Conservation (phyloP, 2,888 invertebrate species). For the Orthonychiurus folsomi region DNA sequence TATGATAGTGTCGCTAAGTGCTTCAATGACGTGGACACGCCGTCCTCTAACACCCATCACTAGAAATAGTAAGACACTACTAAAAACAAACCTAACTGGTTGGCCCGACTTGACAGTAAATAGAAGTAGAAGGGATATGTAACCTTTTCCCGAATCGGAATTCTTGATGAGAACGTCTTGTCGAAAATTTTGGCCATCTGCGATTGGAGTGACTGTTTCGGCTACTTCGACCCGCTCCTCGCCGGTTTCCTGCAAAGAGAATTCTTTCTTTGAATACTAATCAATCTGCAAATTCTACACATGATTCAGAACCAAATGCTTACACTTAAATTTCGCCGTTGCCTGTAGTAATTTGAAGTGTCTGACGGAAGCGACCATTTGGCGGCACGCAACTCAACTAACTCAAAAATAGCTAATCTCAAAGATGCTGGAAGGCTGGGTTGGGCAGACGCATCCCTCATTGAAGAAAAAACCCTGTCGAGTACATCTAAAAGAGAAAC, state of each 20-base stretch:
- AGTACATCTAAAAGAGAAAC: constrained; percentile 23
- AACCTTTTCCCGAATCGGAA: constrained; percentile 93
- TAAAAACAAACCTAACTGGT: no score
- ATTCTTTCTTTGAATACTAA: constrained; percentile 1
- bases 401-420: constrained; percentile 57
- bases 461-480: constrained; percentile 36
- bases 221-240: background rate
- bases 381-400: constrained; percentile 85
- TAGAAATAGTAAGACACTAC: constrained; percentile 44
- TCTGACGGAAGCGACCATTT: constrained; percentile 80
- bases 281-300: background rate
- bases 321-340: constrained; percentile 33
- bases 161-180: constrained; percentile 92
- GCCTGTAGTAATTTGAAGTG: constrained; percentile 69
- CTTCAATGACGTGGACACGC: constrained; percentile 96
- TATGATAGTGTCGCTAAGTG: constrained; percentile 95
- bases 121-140: constrained; percentile 32
- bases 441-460: constrained; percentile 38
- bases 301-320: background rate
- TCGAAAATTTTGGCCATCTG: constrained; percentile 53
- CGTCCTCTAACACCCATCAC: constrained; percentile 99
- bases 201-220: background rate
- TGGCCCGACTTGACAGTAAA: constrained; percentile 1
- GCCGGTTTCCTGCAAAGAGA: background rate
- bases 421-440: constrained; percentile 31